These are phyloP conservation scores for Grapholita molesta DNA, from an alignment of 1,140 invertebrate species.

Conservation along the genomic window DNA sequence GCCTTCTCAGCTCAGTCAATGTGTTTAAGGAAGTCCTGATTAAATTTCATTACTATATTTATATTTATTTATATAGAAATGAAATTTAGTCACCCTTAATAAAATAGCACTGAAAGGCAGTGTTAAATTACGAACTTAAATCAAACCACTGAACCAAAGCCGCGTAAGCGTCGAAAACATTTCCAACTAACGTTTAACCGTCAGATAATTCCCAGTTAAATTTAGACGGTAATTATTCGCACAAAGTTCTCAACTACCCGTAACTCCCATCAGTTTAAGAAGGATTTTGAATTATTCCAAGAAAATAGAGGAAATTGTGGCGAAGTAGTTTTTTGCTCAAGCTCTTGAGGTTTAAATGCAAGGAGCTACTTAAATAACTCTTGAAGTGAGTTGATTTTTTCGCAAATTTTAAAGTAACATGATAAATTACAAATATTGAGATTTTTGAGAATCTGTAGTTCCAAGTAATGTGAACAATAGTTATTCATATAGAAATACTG, in stretches of 20 bases:
- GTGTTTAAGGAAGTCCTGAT: too few relatives aligned
- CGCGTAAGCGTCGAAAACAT: not conserved
- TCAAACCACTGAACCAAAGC: not conserved
- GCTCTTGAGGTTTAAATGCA: not conserved
- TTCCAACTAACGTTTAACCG: constrained; percentile 1
- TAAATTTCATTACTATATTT: too few relatives aligned
- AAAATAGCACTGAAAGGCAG: not conserved
- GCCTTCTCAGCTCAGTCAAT: too few relatives aligned
- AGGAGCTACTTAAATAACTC: not conserved
- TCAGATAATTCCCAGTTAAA: not conserved
- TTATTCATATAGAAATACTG: too few relatives aligned
- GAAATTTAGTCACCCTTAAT: too few relatives aligned
- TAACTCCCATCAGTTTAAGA: constrained; percentile 15
- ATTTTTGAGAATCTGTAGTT: not conserved
- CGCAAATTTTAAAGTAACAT: not conserved
- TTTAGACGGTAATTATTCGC: constrained; percentile 5
- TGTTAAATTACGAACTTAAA: not conserved
- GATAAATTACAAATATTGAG: not conserved
- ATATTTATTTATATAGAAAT: too few relatives aligned
- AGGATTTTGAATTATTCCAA: constrained; percentile 7
- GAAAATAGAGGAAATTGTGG: constrained; percentile 15
- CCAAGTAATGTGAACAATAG: too few relatives aligned
- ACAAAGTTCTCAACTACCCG: not conserved
- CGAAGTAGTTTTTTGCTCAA: constrained; percentile 11
- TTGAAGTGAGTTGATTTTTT: not conserved